These are phyloP conservation scores for Pharmacophagus antenor DNA, from an alignment of 2,888 invertebrate species.

Conservation along the genomic window DNA sequence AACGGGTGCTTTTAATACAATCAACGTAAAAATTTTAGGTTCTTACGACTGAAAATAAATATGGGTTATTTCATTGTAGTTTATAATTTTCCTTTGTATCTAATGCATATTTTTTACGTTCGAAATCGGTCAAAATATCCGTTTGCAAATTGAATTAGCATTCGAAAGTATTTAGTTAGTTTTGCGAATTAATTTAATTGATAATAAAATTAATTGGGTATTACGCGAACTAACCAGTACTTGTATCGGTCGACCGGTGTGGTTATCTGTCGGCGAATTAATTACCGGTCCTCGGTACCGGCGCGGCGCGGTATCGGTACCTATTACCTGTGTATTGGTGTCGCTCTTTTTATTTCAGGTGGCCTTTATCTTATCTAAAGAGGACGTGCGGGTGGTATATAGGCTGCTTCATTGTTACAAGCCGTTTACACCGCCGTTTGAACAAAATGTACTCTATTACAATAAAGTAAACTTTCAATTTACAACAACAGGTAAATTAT, in stretches of 20 bases:
- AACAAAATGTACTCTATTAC: constrained; percentile 39
- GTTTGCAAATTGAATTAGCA: background rate
- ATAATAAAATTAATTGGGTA: constrained; percentile 26
- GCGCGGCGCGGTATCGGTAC: constrained; percentile 52
- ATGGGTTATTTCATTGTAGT: too few species aligned
- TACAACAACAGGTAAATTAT: constrained; percentile 36
- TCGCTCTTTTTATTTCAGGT: constrained; percentile 67
- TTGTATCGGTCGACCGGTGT: constrained; percentile 32
- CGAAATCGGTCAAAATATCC: background rate
- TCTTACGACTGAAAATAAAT: too few species aligned
- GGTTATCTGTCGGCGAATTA: constrained; percentile 64
- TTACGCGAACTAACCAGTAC: constrained; percentile 25
- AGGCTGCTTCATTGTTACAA: constrained; percentile 64
- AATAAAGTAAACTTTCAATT: constrained; percentile 28
- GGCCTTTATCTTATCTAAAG: constrained; percentile 79
- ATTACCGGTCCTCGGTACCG: constrained; percentile 61
- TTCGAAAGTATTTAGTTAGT: background rate
- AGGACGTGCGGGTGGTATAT: constrained; percentile 77
- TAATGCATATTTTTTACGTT: too few species aligned
- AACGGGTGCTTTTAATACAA: too few species aligned
- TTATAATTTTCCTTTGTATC: too few species aligned
- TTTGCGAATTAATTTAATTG: background rate
- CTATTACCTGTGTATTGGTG: constrained; percentile 73
- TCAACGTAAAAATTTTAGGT: too few species aligned
- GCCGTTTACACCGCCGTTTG: constrained; percentile 38